Evolutionary conservation across 2,113 vertebrate species (phyloP), one percentile per base, ranked within the genome.

Genomic region (Eonycteris spelaea): DNA sequence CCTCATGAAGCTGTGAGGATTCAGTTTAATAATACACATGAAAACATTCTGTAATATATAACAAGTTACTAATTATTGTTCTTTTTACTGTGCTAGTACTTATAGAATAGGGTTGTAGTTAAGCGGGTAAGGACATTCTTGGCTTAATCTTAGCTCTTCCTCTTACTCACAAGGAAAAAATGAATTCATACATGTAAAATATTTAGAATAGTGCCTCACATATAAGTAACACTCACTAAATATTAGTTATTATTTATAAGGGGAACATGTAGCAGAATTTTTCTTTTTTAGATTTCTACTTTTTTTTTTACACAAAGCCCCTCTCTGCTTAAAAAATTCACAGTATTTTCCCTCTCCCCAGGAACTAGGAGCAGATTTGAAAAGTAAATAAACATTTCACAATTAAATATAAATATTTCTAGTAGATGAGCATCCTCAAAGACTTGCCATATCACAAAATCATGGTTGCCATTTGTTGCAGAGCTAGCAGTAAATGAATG

Each of bases 301-400:
- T 28, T 63, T 57, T 63, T 57, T 82, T 87, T n/a, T 35, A 61
- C 30, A 67, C 2, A 74, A 92, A 84, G 43, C 3, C 26, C 22
- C 18, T 82, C 53, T 91, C n/a, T 94, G n/a, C 40, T 90, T 86
- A 86, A 86, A 92, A 89, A 84, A 16, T 51, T 83, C 59, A 48
- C 14, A 16, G 10, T 35, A 82, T 57, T 19, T 55, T 30, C 19
- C 33, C 14, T 59, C 18, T 94, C 16, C 38, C 30, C 33, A 18
- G 51, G 26, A 70, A 74, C 22, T 67, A 74, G 22, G 86, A 94
- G 45, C 33, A 86, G 43, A 63, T 73, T 78, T 43, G 33, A 53
- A 61, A 84, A 91, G 75, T 51, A 83, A 91, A 68, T 75, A 93
- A 73, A 55, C 21, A 45, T 57, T 91, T 80, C 74, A 75, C 21